Base-by-base conservation (phyloP, 2,113 vertebrate species). In the Sclerurus mexicanus region DNA sequence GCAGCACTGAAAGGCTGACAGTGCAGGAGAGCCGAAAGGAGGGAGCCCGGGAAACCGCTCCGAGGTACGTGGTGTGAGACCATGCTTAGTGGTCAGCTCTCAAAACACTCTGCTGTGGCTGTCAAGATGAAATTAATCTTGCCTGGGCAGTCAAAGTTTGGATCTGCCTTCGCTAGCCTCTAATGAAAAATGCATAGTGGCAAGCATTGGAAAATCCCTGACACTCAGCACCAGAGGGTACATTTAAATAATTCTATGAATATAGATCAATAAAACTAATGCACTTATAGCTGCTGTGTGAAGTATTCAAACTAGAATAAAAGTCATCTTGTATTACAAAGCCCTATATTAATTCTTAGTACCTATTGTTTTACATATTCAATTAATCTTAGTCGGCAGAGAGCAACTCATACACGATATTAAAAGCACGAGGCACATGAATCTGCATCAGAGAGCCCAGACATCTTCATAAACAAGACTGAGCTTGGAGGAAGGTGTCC, bases 181-280 rank as follows among this genome's bases (percentile, higher is more conserved):
- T 98, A 94, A 98, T 98, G 97, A 98, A 98, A 98, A 97, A 98
- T 97, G 97, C 96, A 97, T 97, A 95, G 97, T 96, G 96, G 97
- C 95, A 95, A 98, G 97, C 96, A 91, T 18, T 93, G 97, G 97
- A 97, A 97, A 98, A 98, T 90, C 97, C 96, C 96, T 96, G 97
- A 97, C 97, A 97, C 97, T 95, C 96, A 94, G 96, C 96, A 97
- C 97, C 96, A 97, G 96, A 98, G 97, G 97, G 97, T 97, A 87
- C 96, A 98, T 98, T 98, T 98, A 98, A 98, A 98, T 98, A 98
- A 98, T 98, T 97, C 97, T 93, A 83, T 97, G 97, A 98, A 97
- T 98, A 98, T 97, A 98, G 98, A 98, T 98, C 98, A 98, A 98
- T 98, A 98, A 97, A 98, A 97, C 97, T 98, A 98, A 98, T 97